phyloP scores from a whole-genome alignment of 1,140 invertebrate genomes.

The Aplysia californica region DNA sequence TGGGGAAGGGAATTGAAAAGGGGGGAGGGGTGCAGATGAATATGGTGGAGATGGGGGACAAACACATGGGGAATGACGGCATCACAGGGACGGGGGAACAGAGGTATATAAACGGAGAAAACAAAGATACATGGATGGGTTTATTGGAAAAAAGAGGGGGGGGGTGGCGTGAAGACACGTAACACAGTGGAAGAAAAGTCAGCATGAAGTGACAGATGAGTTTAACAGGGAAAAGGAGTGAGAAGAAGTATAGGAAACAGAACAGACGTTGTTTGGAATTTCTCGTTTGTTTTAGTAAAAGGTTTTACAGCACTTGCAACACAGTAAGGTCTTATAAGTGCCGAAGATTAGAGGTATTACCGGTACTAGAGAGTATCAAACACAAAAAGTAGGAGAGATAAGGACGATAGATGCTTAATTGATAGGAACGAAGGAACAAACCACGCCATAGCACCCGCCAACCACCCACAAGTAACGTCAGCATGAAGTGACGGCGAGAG shows the following conservation, averaged over 20 bases:
- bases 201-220: neutral
- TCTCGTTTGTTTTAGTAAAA: neutral
- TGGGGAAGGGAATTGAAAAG: neutral
- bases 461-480: too few relatives aligned
- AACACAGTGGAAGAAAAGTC: neutral
- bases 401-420: too few relatives aligned
- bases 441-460: too few relatives aligned
- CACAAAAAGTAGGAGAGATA: too few relatives aligned
- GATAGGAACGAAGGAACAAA: too few relatives aligned
- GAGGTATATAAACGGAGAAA: neutral
- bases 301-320: too few relatives aligned
- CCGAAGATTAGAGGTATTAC: too few relatives aligned
- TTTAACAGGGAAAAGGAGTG: neutral
- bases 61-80: too few relatives aligned
- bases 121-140: too few relatives aligned
- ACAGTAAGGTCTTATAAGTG: too few relatives aligned
- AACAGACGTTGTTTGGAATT: neutral
- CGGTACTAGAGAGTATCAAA: too few relatives aligned
- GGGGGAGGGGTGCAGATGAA: neutral
- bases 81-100: neutral
- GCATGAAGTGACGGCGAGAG: neutral
- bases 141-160: neutral
- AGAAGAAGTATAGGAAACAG: neutral
- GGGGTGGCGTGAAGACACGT: neutral
- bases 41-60: neutral